Percentiles rank a stretch among this genome's conserved stretches.
These are phyloP conservation scores for Holothuria leucospilota DNA, from an alignment of 53 echinoderm and acorn worm genomes.

Conservation along the genomic window DNA sequence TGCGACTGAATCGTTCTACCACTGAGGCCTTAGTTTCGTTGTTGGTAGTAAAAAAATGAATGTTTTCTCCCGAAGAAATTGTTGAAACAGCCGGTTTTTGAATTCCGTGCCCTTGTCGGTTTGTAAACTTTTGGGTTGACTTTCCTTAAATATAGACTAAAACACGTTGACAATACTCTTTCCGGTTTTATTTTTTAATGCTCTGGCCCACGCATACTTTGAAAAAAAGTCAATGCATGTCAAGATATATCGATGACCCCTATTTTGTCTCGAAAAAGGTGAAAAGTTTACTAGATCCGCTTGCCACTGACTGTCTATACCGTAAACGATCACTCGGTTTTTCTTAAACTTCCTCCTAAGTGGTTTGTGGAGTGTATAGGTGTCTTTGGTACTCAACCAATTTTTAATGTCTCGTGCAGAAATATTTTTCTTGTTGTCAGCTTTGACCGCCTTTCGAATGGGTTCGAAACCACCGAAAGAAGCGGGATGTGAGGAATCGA, in stretches of 20 bases:
- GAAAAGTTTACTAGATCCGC: not conserved
- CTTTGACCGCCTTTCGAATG: constrained; percentile 19
- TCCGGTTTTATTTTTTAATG: constrained; percentile 53
- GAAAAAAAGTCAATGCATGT: constrained; percentile 66
- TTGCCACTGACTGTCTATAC: constrained; percentile 56
- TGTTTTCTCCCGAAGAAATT: constrained; percentile 38
- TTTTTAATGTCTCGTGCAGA: not conserved
- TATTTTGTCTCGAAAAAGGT: too few species aligned
- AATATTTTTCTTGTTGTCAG: too few species aligned
- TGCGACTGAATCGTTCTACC: constrained; percentile 50
- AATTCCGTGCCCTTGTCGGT: constrained; percentile 70
- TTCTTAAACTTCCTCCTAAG: not conserved
- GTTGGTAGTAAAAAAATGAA: constrained; percentile 58
- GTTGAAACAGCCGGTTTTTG: constrained; percentile 49
- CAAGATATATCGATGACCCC: constrained; percentile 31
- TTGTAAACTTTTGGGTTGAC: constrained; percentile 34
- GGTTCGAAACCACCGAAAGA: constrained; percentile 45
- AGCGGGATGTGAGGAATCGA: not conserved
- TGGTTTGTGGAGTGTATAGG: constrained; percentile 58
- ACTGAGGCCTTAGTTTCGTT: constrained; percentile 59
- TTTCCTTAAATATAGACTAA: constrained; percentile 19
- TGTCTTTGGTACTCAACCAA: constrained; percentile 32
- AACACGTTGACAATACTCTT: constrained; percentile 43
- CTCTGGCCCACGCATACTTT: constrained; percentile 58
- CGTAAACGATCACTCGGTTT: constrained; percentile 15